Base-by-base conservation (phyloP, 2,113 vertebrate species). In the Embiotoca jacksoni region DNA sequence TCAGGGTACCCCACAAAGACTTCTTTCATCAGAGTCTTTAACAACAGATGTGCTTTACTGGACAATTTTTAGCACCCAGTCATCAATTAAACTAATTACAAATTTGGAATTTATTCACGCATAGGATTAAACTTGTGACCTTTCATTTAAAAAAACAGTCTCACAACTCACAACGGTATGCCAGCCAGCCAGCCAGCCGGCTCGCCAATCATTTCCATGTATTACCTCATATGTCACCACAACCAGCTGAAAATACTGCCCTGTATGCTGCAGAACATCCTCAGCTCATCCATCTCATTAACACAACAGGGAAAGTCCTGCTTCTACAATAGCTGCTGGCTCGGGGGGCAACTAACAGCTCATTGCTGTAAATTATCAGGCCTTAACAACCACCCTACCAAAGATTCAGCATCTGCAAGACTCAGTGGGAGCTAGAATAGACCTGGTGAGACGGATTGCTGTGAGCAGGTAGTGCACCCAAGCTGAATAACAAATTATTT, bases 401-500 rank as follows among this genome's bases (percentile, higher is more conserved):
- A 88, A 65, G 75, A 84, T 44, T 64, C 79, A 77, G 80, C 81
- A 80, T 90, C 82, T 85, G 78, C 76, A 65, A 65, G 41, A 73
- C 88, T 88, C 84, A 59, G 73, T 75, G 75, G 85, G 82, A 63
- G 76, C 71, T 47, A 41, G 54, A 86, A 57, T 74, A 85, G 71
- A 76, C 78, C 78, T 74, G 75, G 78, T 50, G 83, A 88, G 89
- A 90, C 37, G 35, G 67, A 91, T 89, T 58, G 83, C 87, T 33
- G 5, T 30, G 10, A 82, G 89, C 84, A 86, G 82, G 77, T 83
- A 66, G 79, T 59, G 47, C 71, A 65, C 65, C 76, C 54, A 46
- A 65, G 83, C 82, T 76, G 83, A 85, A 89, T 78, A 89, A 81
- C 75, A 86, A 91, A 90, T 91, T 73, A 90, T 86, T 88, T 78